These are phyloP conservation scores for Paracyclopina nana DNA, from an alignment of 1,140 invertebrate species.

Conservation along the genomic window DNA sequence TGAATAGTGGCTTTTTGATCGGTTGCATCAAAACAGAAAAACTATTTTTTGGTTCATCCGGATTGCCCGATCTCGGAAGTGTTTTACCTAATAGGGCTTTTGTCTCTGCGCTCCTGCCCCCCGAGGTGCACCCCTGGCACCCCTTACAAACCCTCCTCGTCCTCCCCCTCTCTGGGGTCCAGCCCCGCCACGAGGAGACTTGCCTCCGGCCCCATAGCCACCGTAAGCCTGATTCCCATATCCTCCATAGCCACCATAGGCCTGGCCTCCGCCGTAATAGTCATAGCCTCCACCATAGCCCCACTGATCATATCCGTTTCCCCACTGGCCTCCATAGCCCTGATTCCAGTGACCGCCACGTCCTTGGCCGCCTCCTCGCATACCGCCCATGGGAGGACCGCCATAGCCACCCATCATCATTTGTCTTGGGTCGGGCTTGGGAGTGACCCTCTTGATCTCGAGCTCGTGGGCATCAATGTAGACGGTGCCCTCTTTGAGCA, in stretches of 20 bases:
- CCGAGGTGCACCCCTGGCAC: too few species aligned
- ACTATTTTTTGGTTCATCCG: too few species aligned
- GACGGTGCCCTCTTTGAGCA: slow-evolving; percentile 6
- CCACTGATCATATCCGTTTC: slow-evolving; percentile 1
- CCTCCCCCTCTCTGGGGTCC: slow-evolving; percentile 3
- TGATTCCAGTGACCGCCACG: slow-evolving; percentile 3
- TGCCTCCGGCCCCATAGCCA: background rate
- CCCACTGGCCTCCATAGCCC: slow-evolving; percentile 1
- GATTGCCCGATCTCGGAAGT: too few species aligned
- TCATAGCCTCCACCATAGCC: background rate
- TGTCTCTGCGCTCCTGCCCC: too few species aligned
- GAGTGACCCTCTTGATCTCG: slow-evolving; percentile 16
- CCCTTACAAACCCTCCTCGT: slow-evolving; percentile 1
- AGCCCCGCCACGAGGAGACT: slow-evolving; percentile 2
- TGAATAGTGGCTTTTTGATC: too few species aligned
- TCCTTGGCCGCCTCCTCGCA: too few species aligned
- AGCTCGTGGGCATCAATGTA: slow-evolving; percentile 5
- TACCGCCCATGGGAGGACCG: background rate
- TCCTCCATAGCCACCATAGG: background rate
- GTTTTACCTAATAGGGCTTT: too few species aligned
- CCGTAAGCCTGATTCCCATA: background rate
- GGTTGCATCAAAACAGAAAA: too few species aligned
- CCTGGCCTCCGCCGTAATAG: slow-evolving; percentile 1
- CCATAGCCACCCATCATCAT: slow-evolving; percentile 5
- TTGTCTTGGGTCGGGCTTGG: slow-evolving; percentile 2